Percentiles rank a stretch among this genome's conserved stretches.
phyloP scores from a whole-genome alignment of 2,797 vertebrate species.

The Liasis olivaceus region DNA sequence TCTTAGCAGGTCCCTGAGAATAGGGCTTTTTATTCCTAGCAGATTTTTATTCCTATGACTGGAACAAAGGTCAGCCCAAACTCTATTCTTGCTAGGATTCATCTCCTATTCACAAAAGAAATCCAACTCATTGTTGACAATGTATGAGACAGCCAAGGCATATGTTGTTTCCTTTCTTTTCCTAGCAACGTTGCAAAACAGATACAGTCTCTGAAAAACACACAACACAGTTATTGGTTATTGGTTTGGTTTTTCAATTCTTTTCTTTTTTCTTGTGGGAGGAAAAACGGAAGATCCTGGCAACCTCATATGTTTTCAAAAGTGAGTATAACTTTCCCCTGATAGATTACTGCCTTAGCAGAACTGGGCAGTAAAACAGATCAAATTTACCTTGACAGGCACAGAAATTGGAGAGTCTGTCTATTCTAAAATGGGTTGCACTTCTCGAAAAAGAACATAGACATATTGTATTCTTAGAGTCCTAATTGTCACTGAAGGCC shows the following conservation, averaged over 20 bases:
- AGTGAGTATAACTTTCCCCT: background rate
- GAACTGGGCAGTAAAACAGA: background rate
- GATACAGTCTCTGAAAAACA: background rate
- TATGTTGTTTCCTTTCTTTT: background rate
- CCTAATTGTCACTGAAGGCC: background rate
- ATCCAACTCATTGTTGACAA: background rate
- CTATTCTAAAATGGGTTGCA: background rate
- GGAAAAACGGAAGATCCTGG: background rate
- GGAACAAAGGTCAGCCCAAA: background rate
- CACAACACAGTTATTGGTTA: background rate
- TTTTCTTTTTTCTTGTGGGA: background rate
- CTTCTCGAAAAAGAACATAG: background rate
- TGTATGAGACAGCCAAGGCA: background rate
- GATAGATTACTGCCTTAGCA: background rate
- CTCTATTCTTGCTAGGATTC: background rate
- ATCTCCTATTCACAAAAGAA: background rate
- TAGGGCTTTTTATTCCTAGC: background rate
- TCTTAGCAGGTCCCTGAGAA: background rate
- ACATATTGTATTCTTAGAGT: background rate
- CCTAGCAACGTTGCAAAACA: background rate
- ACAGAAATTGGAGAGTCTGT: background rate
- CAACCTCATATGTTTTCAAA: background rate
- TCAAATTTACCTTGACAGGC: background rate
- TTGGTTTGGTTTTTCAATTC: background rate
- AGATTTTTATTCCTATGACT: background rate